These are phyloP conservation scores for Deladenus siricidicola DNA, from an alignment of 2,888 invertebrate genomes.

Conservation along the genomic window DNA sequence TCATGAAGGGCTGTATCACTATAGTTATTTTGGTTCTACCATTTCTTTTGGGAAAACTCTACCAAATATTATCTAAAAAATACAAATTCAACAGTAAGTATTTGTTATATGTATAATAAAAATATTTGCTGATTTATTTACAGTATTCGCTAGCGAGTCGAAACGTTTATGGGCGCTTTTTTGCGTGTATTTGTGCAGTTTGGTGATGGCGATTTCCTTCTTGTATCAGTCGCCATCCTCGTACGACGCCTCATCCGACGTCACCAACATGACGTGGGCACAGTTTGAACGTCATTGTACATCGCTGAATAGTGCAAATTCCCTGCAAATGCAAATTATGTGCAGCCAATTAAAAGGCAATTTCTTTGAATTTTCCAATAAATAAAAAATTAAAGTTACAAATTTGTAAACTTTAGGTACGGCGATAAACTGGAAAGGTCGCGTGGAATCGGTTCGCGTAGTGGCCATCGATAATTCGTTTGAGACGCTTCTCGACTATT, in stretches of 20 bases:
- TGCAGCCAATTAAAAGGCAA: slow-evolving; percentile 45
- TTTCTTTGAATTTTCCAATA: no score
- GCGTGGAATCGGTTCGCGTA: slow-evolving; percentile 40
- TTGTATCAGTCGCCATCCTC: slow-evolving; percentile 36
- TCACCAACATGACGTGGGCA: slow-evolving; percentile 46
- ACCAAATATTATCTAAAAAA: slow-evolving; percentile 27
- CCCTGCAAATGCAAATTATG: slow-evolving; percentile 27
- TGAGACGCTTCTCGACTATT: slow-evolving; percentile 42
- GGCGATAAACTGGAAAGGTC: slow-evolving; percentile 41
- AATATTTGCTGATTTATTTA: slow-evolving; percentile 13
- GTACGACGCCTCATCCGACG: slow-evolving; percentile 33
- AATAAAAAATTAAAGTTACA: no score
- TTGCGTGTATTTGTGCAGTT: slow-evolving; percentile 30
- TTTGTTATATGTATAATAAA: background rate
- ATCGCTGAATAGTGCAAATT: slow-evolving; percentile 26
- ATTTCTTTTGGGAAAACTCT: slow-evolving; percentile 30
- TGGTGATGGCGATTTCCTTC: slow-evolving; percentile 40
- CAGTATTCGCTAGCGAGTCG: slow-evolving; percentile 27
- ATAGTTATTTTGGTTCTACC: slow-evolving; percentile 35
- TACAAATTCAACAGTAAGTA: slow-evolving; percentile 29
- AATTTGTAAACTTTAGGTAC: slow-evolving; percentile 29
- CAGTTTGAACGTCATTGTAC: slow-evolving; percentile 42
- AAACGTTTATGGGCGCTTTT: slow-evolving; percentile 33
- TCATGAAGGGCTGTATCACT: slow-evolving; percentile 33
- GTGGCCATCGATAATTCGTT: slow-evolving; percentile 42